Evolutionary conservation across 1,140 invertebrate species (phyloP).

Genomic region (Caerostris darwini): DNA sequence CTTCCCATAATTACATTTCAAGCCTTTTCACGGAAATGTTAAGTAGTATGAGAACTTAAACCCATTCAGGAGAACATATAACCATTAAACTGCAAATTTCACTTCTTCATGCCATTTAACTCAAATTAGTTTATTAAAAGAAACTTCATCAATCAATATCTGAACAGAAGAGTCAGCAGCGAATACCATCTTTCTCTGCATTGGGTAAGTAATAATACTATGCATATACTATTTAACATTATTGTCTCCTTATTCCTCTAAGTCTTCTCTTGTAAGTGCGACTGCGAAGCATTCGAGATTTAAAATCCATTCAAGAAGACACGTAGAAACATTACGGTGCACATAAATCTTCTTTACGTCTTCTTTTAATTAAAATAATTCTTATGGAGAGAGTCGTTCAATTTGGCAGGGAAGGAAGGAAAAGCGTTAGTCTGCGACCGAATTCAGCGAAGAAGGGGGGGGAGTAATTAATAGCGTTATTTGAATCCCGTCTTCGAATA

Average conservation of each 20-base stretch:
- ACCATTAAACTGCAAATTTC: background rate
- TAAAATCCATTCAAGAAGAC: slow-evolving; percentile 27
- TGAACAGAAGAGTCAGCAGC: background rate
- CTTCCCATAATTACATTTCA: no score
- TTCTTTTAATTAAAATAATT: slow-evolving; percentile 60
- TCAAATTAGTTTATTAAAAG: background rate
- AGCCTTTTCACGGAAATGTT: no score
- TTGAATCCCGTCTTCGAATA: slow-evolving; percentile 42
- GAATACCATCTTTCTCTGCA: background rate
- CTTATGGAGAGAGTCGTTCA: slow-evolving; percentile 41
- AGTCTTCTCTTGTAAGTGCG: background rate
- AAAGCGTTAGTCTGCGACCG: slow-evolving; percentile 18
- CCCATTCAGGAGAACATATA: background rate
- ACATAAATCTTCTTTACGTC: slow-evolving; percentile 56
- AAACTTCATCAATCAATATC: background rate
- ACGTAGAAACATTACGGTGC: slow-evolving; percentile 34
- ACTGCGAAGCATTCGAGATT: background rate
- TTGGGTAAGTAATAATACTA: background rate
- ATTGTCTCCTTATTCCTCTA: slow-evolving; percentile 11
- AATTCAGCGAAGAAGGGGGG: slow-evolving; percentile 28
- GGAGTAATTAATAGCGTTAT: slow-evolving; percentile 62
- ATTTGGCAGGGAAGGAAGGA: slow-evolving; percentile 43
- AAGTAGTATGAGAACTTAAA: no score
- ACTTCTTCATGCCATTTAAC: background rate
- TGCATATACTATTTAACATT: background rate